Conservation (phyloP, 2,797 vertebrate species). For the Premnoplex brunnescens region DNA sequence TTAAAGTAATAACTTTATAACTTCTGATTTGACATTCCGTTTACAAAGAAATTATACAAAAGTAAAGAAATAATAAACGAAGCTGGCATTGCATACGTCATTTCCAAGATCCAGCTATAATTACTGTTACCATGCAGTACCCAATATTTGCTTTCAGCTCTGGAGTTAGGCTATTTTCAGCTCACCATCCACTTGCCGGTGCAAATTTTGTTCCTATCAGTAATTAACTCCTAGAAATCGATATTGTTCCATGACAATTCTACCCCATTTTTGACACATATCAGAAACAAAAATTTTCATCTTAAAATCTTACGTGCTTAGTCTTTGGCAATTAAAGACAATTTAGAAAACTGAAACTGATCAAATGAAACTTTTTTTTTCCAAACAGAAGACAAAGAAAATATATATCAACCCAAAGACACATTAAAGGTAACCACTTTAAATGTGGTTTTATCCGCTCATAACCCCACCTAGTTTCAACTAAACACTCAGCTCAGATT, state of each 20-base stretch:
- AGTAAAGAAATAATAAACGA: constrained; percentile 48
- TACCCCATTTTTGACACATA: neutral
- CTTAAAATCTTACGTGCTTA: neutral
- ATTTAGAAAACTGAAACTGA: neutral
- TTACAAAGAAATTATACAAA: constrained; percentile 6
- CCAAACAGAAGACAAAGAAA: neutral
- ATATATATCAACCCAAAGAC: neutral
- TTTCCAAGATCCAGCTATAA: constrained; percentile 46
- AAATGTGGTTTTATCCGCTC: neutral
- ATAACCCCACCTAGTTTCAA: neutral
- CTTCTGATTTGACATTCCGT: neutral
- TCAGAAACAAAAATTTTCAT: neutral
- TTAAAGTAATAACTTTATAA: constrained; percentile 36
- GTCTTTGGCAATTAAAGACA: neutral
- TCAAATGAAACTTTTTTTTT: neutral
- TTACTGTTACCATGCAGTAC: constrained; percentile 42
- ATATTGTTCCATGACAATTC: neutral
- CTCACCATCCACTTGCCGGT: constrained; percentile 40
- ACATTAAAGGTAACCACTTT: neutral
- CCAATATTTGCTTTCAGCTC: constrained; percentile 45
- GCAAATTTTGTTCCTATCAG: constrained; percentile 16
- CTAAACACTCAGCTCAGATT: neutral
- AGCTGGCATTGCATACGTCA: constrained; percentile 28
- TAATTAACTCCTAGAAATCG: constrained; percentile 17
- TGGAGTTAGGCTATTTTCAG: constrained; percentile 55